These are phyloP conservation scores for Stenodema calcarata DNA, from an alignment of 2,888 invertebrate species.

Conservation along the genomic window DNA sequence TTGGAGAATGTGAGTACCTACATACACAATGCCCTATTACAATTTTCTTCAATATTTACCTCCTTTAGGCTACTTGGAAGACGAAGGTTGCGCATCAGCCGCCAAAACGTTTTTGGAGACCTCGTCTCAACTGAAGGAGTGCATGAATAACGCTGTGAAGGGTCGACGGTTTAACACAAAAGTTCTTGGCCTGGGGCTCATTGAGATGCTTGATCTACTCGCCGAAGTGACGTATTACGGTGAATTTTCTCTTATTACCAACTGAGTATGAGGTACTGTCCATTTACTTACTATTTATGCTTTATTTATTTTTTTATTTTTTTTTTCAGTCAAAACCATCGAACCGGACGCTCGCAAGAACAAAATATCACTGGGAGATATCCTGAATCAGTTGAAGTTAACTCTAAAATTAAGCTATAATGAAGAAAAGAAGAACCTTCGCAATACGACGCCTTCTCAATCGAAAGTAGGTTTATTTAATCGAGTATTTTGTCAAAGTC, in stretches of 20 bases:
- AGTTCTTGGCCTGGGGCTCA: conserved; percentile 5
- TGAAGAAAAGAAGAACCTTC: background rate
- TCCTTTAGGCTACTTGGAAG: conserved; percentile 37
- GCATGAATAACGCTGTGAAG: background rate
- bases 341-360: background rate
- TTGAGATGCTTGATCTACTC: conserved; percentile 39
- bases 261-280: too few species aligned
- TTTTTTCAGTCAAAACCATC: conserved; percentile 11
- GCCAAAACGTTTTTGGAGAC: conserved; percentile 46
- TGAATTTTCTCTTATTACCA: background rate
- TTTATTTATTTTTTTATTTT: background rate
- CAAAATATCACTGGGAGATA: background rate
- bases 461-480: background rate
- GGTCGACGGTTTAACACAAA: conserved; percentile 40
- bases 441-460: background rate
- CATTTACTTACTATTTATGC: background rate
- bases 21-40: too few species aligned
- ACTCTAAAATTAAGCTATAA: background rate
- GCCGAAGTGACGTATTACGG: conserved; percentile 30
- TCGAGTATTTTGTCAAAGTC: background rate
- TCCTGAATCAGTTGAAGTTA: background rate
- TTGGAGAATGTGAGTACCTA: too few species aligned
- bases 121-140: conserved; percentile 39
- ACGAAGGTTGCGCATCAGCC: conserved; percentile 37
- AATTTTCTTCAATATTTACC: too few species aligned